Conservation (phyloP, 2,797 vertebrate genomes). For the Propithecus deckenii region DNA sequence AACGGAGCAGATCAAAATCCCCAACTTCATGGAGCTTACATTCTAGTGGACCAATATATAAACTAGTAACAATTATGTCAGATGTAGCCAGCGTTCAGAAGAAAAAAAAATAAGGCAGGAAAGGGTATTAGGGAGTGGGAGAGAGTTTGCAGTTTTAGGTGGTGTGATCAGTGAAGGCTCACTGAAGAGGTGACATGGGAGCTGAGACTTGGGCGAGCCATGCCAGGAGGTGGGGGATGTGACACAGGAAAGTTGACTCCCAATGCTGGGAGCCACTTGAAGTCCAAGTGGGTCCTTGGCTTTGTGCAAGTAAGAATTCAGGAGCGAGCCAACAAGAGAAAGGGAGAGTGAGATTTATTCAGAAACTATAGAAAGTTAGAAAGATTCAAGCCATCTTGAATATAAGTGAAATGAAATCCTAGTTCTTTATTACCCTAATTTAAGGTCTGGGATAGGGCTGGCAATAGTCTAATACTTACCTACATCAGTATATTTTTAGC, state of each 20-base stretch:
- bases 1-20: background rate
- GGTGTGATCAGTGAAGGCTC: background rate
- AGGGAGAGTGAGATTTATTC: too few species aligned
- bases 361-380: too few species aligned
- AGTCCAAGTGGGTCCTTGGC: too few species aligned
- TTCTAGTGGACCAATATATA: background rate
- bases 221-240: background rate
- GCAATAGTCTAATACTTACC: background rate
- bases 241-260: too few species aligned
- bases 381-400: background rate
- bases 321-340: too few species aligned
- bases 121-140: background rate
- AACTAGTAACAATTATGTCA: background rate
- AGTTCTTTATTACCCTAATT: background rate
- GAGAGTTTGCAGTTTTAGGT: background rate
- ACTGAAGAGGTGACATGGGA: background rate
- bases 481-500: slow-evolving; percentile 1
- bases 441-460: background rate
- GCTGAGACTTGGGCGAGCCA: background rate
- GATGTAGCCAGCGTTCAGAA: background rate
- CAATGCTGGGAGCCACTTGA: too few species aligned
- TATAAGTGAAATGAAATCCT: background rate
- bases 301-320: too few species aligned
- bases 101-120: background rate
- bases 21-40: background rate